Conservation (phyloP, 2,888 invertebrate genomes). For the Drepana falcataria region DNA sequence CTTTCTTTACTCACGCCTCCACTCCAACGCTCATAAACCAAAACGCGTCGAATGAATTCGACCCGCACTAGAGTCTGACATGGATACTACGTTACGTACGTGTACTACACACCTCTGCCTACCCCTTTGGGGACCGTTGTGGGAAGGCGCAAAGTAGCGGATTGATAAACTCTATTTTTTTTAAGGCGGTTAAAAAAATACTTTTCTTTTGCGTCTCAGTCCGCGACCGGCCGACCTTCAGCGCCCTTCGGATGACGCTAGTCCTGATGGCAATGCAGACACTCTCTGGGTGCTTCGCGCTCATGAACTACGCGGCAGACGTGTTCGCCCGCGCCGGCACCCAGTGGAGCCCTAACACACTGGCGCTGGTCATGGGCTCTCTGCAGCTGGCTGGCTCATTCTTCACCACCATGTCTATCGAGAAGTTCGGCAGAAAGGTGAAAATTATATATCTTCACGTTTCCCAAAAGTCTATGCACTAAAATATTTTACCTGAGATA, state of each 20-base stretch:
- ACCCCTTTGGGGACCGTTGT: no score
- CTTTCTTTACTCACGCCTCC: no score
- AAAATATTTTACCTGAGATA: no score
- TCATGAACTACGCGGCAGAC: slow-evolving; percentile 61
- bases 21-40: no score
- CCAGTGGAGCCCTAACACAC: slow-evolving; percentile 66
- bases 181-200: no score
- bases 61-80: no score
- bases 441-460: slow-evolving; percentile 1
- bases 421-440: slow-evolving; percentile 60
- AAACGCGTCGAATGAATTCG: no score
- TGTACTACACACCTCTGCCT: no score
- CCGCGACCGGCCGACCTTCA: slow-evolving; percentile 43
- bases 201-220: slow-evolving; percentile 27
- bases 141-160: no score
- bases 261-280: slow-evolving; percentile 58
- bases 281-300: slow-evolving; percentile 60
- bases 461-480: no score
- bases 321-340: slow-evolving; percentile 68
- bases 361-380: slow-evolving; percentile 50
- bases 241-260: slow-evolving; percentile 50
- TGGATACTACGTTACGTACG: no score
- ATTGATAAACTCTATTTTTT: no score
- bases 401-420: slow-evolving; percentile 54
- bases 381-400: slow-evolving; percentile 52